Evolutionary conservation across 2,113 vertebrate species (phyloP).

Genomic region (Theristicus caerulescens): DNA sequence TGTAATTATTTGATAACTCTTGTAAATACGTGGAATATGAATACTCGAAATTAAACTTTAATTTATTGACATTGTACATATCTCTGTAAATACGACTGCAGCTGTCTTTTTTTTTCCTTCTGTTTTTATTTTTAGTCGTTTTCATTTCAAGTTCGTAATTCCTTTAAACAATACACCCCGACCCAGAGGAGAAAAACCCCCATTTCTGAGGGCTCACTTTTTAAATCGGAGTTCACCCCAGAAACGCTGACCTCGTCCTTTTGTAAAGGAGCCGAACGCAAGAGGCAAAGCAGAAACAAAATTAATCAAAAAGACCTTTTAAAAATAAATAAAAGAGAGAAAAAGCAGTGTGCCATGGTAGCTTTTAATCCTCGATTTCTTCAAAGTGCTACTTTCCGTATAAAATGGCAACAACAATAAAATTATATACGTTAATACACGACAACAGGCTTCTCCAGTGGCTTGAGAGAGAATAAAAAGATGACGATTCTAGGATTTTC

Average conservation of each 20-base stretch:
- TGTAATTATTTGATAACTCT: constrained; percentile 99
- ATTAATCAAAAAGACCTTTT: constrained; percentile 5
- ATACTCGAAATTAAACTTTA: constrained; percentile 94
- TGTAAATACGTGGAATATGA: constrained; percentile 98
- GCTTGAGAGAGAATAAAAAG: constrained; percentile 73
- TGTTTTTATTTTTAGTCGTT: constrained; percentile 71
- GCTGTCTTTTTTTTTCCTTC: constrained; percentile 63
- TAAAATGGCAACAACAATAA: not conserved
- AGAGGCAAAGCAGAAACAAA: constrained; percentile 12
- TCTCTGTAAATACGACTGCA: constrained; percentile 88
- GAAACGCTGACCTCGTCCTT: not conserved
- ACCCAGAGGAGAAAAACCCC: not conserved
- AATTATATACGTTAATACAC: constrained; percentile 14
- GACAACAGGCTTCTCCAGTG: constrained; percentile 80
- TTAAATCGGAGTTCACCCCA: not conserved
- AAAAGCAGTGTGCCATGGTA: constrained; percentile 76
- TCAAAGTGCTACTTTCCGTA: constrained; percentile 70
- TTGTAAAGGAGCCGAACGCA: not conserved
- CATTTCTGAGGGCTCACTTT: not conserved
- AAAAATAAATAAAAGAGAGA: not conserved
- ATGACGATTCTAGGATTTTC: constrained; percentile 20
- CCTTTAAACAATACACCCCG: constrained; percentile 22
- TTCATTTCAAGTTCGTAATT: constrained; percentile 78
- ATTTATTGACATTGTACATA: constrained; percentile 98
- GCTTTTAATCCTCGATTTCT: constrained; percentile 70